Evolutionary conservation across 2,113 vertebrate genomes (phyloP).

Genomic region (Oceanodroma tethys): DNA sequence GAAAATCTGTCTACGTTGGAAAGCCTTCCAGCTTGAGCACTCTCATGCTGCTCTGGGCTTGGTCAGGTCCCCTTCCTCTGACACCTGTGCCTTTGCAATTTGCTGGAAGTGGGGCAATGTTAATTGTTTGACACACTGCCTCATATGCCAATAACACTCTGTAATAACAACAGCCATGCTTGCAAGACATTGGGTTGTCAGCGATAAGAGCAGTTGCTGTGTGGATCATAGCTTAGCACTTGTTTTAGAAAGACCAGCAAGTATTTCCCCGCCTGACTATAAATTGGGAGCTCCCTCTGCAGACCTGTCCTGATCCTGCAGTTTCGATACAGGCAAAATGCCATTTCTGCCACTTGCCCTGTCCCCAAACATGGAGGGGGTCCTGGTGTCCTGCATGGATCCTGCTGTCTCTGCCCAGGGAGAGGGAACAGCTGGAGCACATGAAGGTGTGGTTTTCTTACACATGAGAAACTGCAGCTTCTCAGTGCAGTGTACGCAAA

Average conservation of each 20-base stretch:
- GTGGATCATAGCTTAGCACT: not conserved
- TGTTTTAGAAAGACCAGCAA: not conserved
- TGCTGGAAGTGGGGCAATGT: not conserved
- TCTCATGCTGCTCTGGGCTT: not conserved
- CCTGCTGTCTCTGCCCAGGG: not conserved
- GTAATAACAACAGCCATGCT: not conserved
- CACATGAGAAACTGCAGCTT: not conserved
- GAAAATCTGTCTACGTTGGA: not conserved
- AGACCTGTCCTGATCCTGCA: slow-evolving; percentile 19
- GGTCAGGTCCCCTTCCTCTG: not conserved
- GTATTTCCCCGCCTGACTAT: not conserved
- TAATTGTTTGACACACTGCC: not conserved
- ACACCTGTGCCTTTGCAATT: not conserved
- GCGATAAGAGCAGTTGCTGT: not conserved
- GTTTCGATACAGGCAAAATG: not conserved
- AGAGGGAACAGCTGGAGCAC: not conserved
- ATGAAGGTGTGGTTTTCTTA: not conserved
- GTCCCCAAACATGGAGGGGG: fast-evolving
- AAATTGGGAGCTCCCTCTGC: slow-evolving; percentile 57
- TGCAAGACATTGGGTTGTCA: not conserved
- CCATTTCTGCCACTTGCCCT: not conserved
- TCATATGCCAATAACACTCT: not conserved
- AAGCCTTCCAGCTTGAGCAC: not conserved
- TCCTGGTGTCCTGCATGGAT: not conserved
- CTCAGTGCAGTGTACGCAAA: not conserved